A percentile compares a stretch with the other conserved stretches of the same genome.
Conservation (phyloP, 2,797 vertebrate species). For the Esox masquinongy region DNA sequence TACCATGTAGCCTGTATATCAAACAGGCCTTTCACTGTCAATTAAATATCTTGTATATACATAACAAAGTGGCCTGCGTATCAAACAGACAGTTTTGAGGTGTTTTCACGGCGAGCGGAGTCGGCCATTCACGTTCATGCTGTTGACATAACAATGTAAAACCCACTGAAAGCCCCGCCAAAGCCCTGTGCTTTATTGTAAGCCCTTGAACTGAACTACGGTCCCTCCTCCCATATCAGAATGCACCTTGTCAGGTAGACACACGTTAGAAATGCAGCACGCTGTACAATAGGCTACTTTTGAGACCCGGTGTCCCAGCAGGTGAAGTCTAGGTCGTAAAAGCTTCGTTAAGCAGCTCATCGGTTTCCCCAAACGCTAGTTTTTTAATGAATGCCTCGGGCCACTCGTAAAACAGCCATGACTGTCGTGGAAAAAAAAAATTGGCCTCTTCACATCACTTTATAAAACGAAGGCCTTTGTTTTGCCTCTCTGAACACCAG, state of each 20-base stretch:
- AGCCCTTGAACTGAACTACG: background rate
- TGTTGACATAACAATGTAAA: background rate
- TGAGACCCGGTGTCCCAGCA: too few species aligned
- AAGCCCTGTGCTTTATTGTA: background rate
- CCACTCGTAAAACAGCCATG: too few species aligned
- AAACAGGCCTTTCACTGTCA: too few species aligned
- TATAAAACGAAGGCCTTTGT: too few species aligned
- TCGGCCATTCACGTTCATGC: background rate
- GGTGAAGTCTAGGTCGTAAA: too few species aligned
- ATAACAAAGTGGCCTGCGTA: background rate
- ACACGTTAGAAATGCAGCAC: background rate
- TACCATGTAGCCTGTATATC: background rate
- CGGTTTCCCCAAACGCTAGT: too few species aligned
- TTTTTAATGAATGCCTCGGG: too few species aligned
- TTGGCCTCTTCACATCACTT: too few species aligned
- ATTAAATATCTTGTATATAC: background rate
- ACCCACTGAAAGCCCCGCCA: background rate
- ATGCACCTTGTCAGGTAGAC: background rate
- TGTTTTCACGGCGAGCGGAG: background rate
- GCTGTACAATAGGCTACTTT: too few species aligned
- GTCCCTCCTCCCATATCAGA: background rate
- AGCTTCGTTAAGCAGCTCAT: too few species aligned
- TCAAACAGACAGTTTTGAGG: background rate
- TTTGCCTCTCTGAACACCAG: too few species aligned
- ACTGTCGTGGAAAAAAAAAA: too few species aligned